Evolutionary conservation across 2,113 vertebrate species (phyloP).

Genomic region (Arizona elegans): DNA sequence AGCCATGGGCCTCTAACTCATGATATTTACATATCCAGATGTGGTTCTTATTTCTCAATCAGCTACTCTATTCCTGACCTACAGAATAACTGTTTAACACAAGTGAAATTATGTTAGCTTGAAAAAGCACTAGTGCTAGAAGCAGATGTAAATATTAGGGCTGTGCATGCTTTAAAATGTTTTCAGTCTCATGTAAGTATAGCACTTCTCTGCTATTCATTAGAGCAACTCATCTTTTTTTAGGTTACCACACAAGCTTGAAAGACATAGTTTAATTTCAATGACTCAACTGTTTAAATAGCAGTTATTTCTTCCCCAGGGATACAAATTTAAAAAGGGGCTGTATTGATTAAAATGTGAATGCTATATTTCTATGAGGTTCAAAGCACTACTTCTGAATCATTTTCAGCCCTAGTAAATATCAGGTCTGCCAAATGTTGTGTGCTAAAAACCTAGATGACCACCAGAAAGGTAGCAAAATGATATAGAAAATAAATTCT

Average conservation of each 20-base stretch:
- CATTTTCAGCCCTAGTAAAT: not conserved
- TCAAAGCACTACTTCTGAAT: not conserved
- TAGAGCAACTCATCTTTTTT: not conserved
- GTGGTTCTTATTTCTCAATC: constrained; percentile 31
- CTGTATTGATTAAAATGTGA: not conserved
- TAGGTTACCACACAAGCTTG: not conserved
- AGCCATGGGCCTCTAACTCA: constrained; percentile 23
- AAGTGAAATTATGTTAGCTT: constrained; percentile 26
- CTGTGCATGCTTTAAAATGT: not conserved
- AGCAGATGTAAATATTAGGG: not conserved
- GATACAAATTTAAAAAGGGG: not conserved
- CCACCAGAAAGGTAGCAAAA: not conserved
- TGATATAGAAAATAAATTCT: not conserved
- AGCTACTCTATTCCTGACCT: constrained; percentile 15
- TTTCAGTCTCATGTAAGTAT: not conserved
- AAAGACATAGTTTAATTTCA: not conserved
- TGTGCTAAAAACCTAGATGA: not conserved
- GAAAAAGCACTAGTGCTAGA: constrained; percentile 14
- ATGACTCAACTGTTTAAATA: not conserved
- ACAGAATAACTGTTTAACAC: constrained; percentile 1
- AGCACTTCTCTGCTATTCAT: not conserved
- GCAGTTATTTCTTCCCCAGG: not conserved
- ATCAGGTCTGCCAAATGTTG: not conserved
- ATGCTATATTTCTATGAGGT: not conserved
- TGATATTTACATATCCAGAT: constrained; percentile 34